A percentile compares a stretch with the other conserved stretches of the same genome.
These are phyloP conservation scores for Ictalurus punctatus DNA, from an alignment of 2,113 vertebrate genomes.

Conservation along the genomic window DNA sequence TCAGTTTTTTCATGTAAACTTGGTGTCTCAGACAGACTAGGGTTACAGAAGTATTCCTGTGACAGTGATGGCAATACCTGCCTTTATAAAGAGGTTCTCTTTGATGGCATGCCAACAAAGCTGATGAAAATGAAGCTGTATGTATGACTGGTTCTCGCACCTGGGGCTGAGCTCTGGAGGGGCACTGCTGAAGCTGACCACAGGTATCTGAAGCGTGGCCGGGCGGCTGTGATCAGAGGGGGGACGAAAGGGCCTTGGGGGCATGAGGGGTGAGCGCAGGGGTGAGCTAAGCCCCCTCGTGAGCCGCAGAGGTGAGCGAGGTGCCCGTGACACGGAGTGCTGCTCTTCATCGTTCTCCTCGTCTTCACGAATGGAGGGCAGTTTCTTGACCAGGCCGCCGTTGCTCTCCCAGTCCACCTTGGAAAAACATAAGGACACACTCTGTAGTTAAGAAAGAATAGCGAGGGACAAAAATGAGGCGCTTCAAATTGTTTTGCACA, in stretches of 20 bases:
- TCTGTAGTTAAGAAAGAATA: neutral
- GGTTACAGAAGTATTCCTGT: neutral
- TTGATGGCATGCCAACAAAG: neutral
- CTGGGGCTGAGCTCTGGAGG: conserved; percentile 77
- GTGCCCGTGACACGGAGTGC: conserved; percentile 59
- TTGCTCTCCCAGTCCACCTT: conserved; percentile 80
- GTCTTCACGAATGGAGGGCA: conserved; percentile 78
- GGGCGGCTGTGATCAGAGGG: conserved; percentile 67
- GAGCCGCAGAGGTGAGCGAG: conserved; percentile 72
- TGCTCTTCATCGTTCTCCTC: conserved; percentile 77
- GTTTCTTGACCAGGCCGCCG: conserved; percentile 78
- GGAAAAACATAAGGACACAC: neutral
- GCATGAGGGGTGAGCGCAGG: conserved; percentile 74
- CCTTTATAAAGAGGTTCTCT: neutral
- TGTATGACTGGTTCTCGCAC: conserved; percentile 52
- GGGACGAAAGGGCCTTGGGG: conserved; percentile 69
- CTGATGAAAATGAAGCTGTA: neutral
- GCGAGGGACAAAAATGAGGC: neutral
- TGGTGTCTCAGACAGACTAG: neutral
- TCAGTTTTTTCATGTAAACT: neutral
- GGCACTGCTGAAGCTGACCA: conserved; percentile 72
- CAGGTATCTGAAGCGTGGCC: conserved; percentile 75
- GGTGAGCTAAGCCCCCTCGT: conserved; percentile 71
- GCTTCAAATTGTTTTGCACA: neutral
- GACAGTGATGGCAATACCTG: neutral